Evolutionary conservation across 2,888 invertebrate genomes (phyloP).

Genomic region (Conops quadrifasciatus): DNA sequence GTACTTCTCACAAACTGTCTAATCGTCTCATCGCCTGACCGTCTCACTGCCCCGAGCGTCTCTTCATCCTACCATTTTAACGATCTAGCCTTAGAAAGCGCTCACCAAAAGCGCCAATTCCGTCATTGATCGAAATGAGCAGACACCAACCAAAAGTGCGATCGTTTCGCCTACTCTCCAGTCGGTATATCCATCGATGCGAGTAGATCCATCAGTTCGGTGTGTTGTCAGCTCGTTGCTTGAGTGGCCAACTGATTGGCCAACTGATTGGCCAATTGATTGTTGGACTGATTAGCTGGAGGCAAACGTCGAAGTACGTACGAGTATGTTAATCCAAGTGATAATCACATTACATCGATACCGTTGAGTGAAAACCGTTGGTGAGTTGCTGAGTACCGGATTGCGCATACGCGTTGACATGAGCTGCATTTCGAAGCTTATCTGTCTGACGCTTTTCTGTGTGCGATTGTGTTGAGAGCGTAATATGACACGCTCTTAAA

Average conservation of each 20-base stretch:
- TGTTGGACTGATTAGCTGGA: neutral
- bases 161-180: neutral
- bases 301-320: too few species aligned
- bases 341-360: slow-evolving; percentile 7
- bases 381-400: neutral
- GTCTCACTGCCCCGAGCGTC: neutral
- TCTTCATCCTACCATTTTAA: neutral
- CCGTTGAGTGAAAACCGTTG: neutral
- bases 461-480: neutral
- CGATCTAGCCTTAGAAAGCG: neutral
- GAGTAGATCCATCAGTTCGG: neutral
- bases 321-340: slow-evolving; percentile 6
- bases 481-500: slow-evolving; percentile 5
- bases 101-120: too few species aligned
- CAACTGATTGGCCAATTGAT: neutral
- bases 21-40: too few species aligned
- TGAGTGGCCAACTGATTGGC: neutral
- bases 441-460: neutral
- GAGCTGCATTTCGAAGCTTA: neutral
- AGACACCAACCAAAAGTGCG: neutral
- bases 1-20: neutral
- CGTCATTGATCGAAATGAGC: neutral
- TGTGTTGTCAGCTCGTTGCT: neutral
- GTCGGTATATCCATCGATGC: too few species aligned
- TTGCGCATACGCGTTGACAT: neutral